phyloP scores from a whole-genome alignment of 2,797 vertebrate genomes.

The Thripadectes ignobilis region DNA sequence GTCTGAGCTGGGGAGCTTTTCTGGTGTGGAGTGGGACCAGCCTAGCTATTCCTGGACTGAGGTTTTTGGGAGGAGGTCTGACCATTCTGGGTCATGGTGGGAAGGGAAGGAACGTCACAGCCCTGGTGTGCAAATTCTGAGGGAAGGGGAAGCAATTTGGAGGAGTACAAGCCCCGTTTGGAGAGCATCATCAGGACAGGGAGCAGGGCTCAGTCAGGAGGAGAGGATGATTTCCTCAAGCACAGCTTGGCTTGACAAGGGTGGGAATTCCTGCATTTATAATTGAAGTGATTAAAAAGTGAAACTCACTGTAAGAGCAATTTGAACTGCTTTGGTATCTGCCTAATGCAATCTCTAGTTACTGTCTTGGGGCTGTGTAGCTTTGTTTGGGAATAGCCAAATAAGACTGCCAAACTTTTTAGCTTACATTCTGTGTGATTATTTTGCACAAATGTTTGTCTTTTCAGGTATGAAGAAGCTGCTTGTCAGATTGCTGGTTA shows the following conservation, averaged over 20 bases:
- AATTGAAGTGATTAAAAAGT: neutral
- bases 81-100: accelerated
- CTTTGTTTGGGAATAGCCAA: neutral
- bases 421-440: neutral
- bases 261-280: neutral
- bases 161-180: neutral
- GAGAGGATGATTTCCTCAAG: neutral
- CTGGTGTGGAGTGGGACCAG: neutral
- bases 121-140: neutral
- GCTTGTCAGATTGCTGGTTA: neutral
- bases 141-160: accelerated
- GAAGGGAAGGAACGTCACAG: neutral
- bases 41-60: neutral
- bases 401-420: neutral
- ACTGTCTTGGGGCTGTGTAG: neutral
- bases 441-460: neutral
- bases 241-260: neutral
- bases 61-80: neutral
- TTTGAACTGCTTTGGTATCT: neutral
- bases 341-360: neutral
- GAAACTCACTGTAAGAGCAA: neutral
- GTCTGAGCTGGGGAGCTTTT: neutral
- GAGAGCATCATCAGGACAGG: neutral
- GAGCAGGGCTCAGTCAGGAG: neutral
- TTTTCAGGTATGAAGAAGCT: neutral